Percentiles rank a stretch among this genome's conserved stretches.
These are phyloP conservation scores for Odontamblyopus rebecca DNA, from an alignment of 2,797 vertebrate genomes.

Conservation along the genomic window DNA sequence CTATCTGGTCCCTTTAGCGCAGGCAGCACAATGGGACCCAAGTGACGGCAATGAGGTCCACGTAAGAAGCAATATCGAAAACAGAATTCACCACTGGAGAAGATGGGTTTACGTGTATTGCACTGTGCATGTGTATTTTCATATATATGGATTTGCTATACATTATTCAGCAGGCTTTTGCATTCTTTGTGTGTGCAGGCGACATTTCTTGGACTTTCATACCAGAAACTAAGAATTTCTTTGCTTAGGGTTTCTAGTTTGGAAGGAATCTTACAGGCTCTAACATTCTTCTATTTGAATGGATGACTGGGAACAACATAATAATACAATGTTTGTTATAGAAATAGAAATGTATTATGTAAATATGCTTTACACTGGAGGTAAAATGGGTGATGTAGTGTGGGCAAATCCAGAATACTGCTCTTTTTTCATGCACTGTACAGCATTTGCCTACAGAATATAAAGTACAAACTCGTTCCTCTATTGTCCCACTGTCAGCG, in stretches of 20 bases:
- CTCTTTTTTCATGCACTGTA: neutral
- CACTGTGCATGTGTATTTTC: constrained; percentile 16
- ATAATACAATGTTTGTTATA: neutral
- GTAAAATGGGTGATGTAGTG: neutral
- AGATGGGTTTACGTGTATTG: constrained; percentile 6
- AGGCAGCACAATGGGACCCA: constrained; percentile 33
- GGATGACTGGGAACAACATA: neutral
- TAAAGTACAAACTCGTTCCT: no score
- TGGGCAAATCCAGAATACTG: neutral
- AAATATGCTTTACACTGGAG: neutral
- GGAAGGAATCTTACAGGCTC: neutral
- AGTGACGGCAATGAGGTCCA: constrained; percentile 34
- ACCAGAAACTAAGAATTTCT: neutral
- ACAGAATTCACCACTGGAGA: constrained; percentile 18
- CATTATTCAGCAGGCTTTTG: constrained; percentile 30
- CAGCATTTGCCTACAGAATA: no score
- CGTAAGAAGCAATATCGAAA: constrained; percentile 37
- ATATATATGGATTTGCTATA: constrained; percentile 29
- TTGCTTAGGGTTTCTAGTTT: neutral
- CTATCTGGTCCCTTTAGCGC: constrained; percentile 26
- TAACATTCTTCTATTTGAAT: neutral
- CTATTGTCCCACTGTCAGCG: neutral
- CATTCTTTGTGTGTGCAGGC: constrained; percentile 10
- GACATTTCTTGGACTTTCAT: neutral
- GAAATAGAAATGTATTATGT: no score